Percentiles rank a stretch among this genome's conserved stretches.
Evolutionary conservation across 2,797 vertebrate genomes (phyloP).

Genomic region (Chrysocyon brachyurus): DNA sequence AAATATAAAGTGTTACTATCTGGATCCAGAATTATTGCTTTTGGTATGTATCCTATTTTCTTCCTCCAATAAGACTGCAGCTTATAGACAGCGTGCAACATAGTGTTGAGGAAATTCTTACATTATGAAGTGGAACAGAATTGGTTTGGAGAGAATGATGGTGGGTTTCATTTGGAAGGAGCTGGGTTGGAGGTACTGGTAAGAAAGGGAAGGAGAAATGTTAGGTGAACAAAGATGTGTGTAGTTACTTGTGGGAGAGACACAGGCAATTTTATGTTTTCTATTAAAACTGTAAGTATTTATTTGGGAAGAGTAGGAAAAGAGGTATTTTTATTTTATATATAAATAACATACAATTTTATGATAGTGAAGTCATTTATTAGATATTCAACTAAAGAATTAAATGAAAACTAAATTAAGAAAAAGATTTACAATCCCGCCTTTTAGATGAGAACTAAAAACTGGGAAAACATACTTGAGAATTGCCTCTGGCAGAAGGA

Average conservation of each 20-base stretch:
- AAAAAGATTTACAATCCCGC: background rate
- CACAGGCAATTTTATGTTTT: background rate
- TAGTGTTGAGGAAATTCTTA: background rate
- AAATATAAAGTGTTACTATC: background rate
- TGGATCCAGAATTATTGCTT: background rate
- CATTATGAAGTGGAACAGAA: background rate
- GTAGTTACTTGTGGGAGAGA: background rate
- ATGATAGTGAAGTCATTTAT: background rate
- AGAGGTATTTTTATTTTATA: background rate
- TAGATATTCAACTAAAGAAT: conserved; percentile 31
- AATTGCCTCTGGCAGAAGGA: background rate
- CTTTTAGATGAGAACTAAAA: conserved; percentile 35
- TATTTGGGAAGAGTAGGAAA: background rate
- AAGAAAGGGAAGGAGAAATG: background rate
- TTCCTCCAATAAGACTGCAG: background rate
- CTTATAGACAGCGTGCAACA: background rate
- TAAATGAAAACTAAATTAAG: conserved; percentile 4
- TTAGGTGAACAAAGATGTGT: background rate
- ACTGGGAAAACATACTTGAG: background rate
- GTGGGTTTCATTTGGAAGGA: background rate
- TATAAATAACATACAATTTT: background rate
- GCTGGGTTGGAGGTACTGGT: background rate
- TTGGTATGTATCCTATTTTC: background rate
- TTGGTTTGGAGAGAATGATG: background rate
- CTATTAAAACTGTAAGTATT: background rate